phyloP scores from a whole-genome alignment of 1,140 invertebrate genomes.

The Alviniconcha marisindica region DNA sequence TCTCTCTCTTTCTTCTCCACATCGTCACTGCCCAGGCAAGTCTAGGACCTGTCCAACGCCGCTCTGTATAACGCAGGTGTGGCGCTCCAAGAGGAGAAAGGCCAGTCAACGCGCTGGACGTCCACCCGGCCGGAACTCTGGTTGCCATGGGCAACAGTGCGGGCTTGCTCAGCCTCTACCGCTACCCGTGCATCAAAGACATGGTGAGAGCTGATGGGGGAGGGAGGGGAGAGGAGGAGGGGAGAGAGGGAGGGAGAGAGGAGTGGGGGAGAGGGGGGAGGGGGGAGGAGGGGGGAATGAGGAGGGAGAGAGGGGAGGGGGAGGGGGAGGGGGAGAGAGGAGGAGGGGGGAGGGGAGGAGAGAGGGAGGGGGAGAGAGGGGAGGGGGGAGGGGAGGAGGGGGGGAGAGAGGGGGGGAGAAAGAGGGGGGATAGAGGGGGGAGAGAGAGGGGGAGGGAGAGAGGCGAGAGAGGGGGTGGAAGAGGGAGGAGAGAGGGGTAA shows the following conservation, averaged over 20 bases:
- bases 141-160: slow-evolving; percentile 57
- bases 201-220: background rate
- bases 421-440: no score
- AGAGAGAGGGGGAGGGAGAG: no score
- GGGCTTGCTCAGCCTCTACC: slow-evolving; percentile 57
- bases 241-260: background rate
- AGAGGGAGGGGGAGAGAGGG: no score
- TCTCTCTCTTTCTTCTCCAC: no score
- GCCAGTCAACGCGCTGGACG: slow-evolving; percentile 19
- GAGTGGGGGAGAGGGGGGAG: no score
- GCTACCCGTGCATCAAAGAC: slow-evolving; percentile 52
- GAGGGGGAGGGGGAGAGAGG: background rate
- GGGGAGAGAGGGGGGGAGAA: no score
- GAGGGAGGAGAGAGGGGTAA: no score
- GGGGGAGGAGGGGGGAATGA: background rate
- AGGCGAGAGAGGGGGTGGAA: no score
- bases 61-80: no score
- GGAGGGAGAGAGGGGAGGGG: background rate
- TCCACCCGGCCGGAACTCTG: slow-evolving; percentile 26
- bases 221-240: background rate
- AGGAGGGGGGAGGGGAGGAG: background rate
- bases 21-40: no score
- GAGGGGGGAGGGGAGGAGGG: no score
- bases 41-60: no score
- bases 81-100: slow-evolving; percentile 9